Evolutionary conservation across 1,140 invertebrate genomes (phyloP).

Genomic region (Tribolium castaneum): DNA sequence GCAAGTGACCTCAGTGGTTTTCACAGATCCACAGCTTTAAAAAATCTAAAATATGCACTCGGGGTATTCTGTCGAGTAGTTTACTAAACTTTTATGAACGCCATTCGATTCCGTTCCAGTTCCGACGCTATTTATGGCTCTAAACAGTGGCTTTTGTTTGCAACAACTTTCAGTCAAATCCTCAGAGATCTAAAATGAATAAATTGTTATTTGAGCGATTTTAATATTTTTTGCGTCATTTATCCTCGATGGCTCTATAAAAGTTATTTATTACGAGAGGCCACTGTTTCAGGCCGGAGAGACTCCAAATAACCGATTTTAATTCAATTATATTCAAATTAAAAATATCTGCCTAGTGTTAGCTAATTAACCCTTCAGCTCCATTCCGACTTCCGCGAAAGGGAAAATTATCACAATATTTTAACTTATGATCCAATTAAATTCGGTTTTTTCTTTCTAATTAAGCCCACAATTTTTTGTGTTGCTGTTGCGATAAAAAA

Average conservation of each 20-base stretch:
- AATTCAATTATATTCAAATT: slow-evolving; percentile 22
- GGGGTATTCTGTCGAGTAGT: slow-evolving; percentile 41
- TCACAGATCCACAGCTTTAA: slow-evolving; percentile 35
- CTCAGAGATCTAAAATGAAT: slow-evolving; percentile 5
- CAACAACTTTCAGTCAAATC: neutral
- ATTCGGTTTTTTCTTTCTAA: neutral
- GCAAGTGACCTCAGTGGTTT: slow-evolving; percentile 46
- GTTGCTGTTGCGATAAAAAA: neutral
- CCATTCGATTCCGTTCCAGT: slow-evolving; percentile 34
- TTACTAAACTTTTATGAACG: slow-evolving; percentile 47
- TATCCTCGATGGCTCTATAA: neutral
- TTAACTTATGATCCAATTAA: neutral
- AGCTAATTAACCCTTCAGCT: neutral
- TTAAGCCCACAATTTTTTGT: neutral
- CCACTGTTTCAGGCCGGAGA: neutral
- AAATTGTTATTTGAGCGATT: slow-evolving; percentile 24
- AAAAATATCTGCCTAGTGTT: slow-evolving; percentile 11
- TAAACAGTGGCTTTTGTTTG: slow-evolving; percentile 30
- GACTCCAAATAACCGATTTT: neutral
- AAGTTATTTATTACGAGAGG: neutral
- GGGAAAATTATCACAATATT: neutral
- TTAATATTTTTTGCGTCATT: slow-evolving; percentile 22
- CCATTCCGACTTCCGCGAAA: neutral
- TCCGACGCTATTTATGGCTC: slow-evolving; percentile 32
- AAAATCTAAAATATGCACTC: slow-evolving; percentile 48